These are phyloP conservation scores for Girardia tigrina DNA, from an alignment of 2,888 invertebrate species.

Conservation along the genomic window DNA sequence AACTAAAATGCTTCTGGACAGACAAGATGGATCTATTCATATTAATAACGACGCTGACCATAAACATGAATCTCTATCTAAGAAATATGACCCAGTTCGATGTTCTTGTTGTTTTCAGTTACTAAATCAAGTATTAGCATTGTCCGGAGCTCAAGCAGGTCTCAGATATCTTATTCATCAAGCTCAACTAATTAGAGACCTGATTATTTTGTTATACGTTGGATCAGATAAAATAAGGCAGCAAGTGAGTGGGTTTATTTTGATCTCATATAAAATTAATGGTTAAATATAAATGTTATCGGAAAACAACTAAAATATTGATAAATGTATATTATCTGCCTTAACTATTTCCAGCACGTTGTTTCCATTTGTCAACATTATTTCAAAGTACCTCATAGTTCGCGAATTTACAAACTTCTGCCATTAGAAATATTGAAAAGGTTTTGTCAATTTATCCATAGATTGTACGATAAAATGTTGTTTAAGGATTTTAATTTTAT, in stretches of 20 bases:
- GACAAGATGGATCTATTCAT: neutral
- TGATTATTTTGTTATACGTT: constrained; percentile 73
- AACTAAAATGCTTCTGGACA: neutral
- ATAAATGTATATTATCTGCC: too few species aligned
- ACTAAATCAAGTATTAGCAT: constrained; percentile 79
- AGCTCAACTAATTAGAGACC: constrained; percentile 66
- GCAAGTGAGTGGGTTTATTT: constrained; percentile 66
- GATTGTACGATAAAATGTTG: too few species aligned
- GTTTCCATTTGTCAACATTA: too few species aligned
- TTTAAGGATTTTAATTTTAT: too few species aligned
- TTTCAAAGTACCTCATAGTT: too few species aligned
- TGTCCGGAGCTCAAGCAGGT: constrained; percentile 80
- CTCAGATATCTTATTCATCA: constrained; percentile 77
- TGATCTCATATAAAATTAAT: too few species aligned
- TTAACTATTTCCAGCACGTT: too few species aligned
- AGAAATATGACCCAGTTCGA: neutral
- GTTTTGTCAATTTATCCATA: too few species aligned
- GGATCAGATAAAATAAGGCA: constrained; percentile 84
- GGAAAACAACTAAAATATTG: too few species aligned
- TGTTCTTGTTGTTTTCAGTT: constrained; percentile 83
- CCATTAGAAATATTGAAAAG: too few species aligned
- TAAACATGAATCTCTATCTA: neutral
- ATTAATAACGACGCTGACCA: neutral
- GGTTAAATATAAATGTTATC: too few species aligned
- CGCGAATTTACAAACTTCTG: too few species aligned